phyloP scores from a whole-genome alignment of 2,113 vertebrate genomes.

The Channa maculata region DNA sequence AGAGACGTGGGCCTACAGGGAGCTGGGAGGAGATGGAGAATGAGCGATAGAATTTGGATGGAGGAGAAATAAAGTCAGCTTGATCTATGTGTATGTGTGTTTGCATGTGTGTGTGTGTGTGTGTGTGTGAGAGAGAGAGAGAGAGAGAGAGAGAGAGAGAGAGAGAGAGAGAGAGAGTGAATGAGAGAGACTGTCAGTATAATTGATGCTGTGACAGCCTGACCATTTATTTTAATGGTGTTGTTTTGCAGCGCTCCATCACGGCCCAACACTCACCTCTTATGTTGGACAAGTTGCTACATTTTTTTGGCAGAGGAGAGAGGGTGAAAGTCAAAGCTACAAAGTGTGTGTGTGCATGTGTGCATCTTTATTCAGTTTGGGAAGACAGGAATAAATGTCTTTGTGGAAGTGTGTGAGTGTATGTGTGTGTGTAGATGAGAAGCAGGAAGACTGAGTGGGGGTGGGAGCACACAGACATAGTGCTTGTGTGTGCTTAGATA shows the following conservation, averaged over 20 bases:
- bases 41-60: conserved; percentile 52
- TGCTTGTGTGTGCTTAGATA: not conserved
- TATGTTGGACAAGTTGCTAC: conserved; percentile 62
- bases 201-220: conserved; percentile 68
- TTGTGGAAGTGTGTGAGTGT: not conserved
- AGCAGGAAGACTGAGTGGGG: not conserved
- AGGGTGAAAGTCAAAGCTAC: conserved; percentile 43
- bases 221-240: conserved; percentile 73
- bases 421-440: conserved; percentile 12
- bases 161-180: no score
- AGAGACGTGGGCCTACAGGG: conserved; percentile 16
- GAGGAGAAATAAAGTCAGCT: conserved; percentile 58
- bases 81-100: conserved; percentile 34
- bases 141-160: no score
- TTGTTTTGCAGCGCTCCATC: conserved; percentile 64
- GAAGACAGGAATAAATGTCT: conserved; percentile 32
- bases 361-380: conserved; percentile 31
- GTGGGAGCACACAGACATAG: not conserved
- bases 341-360: conserved; percentile 28
- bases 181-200: conserved; percentile 55
- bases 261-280: conserved; percentile 53
- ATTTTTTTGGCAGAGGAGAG: conserved; percentile 21
- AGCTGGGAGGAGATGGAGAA: conserved; percentile 31
- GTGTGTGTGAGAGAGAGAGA: not conserved
- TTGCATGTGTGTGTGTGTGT: conserved; percentile 2